A percentile compares a stretch with the other conserved stretches of the same genome.
Evolutionary conservation across 1,140 invertebrate species (phyloP).

Genomic region (Drosophila lini): DNA sequence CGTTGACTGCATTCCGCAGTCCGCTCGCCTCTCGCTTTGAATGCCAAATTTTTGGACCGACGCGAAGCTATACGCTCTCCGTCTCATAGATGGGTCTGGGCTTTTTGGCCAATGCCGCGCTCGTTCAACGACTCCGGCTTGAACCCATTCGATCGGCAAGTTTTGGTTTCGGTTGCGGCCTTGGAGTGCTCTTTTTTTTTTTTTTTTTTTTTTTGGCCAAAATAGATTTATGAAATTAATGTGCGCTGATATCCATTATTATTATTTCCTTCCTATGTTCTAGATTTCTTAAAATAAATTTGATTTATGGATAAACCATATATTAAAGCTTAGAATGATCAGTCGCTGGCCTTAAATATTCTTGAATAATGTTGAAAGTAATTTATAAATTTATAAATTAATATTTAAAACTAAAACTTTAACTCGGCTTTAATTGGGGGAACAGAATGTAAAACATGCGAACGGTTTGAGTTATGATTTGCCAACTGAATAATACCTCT

Average conservation of each 20-base stretch:
- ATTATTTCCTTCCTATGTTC: slow-evolving; percentile 4
- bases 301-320: neutral
- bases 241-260: neutral
- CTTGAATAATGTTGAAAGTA: neutral
- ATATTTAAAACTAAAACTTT: neutral
- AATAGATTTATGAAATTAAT: neutral
- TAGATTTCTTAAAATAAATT: neutral
- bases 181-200: neutral
- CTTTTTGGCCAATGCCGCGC: slow-evolving; percentile 54
- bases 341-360: slow-evolving; percentile 2
- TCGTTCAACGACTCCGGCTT: slow-evolving; percentile 66
- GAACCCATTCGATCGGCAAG: slow-evolving; percentile 14
- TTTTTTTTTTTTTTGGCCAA: slow-evolving; percentile 1
- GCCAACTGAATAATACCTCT: slow-evolving; percentile 73
- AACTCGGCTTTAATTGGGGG: neutral
- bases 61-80: slow-evolving; percentile 4
- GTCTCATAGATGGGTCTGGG: slow-evolving; percentile 18
- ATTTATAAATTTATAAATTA: neutral
- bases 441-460: slow-evolving; percentile 2
- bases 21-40: slow-evolving; percentile 20
- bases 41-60: slow-evolving; percentile 45
- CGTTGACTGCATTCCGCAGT: slow-evolving; percentile 67
- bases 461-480: slow-evolving; percentile 36
- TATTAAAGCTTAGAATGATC: neutral
- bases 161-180: slow-evolving; percentile 5